A percentile compares a stretch with the other conserved stretches of the same genome.
phyloP scores from a whole-genome alignment of 2,888 invertebrate genomes.

The Lepetodrilus schrolli region DNA sequence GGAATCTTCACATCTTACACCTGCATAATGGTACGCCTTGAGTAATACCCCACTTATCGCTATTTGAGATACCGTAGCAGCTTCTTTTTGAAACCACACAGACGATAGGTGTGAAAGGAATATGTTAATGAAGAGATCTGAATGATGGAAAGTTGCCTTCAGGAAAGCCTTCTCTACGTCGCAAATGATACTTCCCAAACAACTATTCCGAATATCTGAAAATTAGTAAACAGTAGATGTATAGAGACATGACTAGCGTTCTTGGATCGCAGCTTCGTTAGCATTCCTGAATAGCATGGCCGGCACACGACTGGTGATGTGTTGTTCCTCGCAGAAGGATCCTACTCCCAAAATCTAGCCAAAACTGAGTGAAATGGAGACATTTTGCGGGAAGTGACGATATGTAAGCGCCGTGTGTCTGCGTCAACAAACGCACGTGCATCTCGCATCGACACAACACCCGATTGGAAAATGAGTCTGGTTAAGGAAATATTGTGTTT shows the following conservation, averaged over 20 bases:
- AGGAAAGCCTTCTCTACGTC: conserved; percentile 2
- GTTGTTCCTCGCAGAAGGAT: not conserved
- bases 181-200: conserved; percentile 20
- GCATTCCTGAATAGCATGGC: conserved; percentile 27
- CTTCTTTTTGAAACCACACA: not conserved
- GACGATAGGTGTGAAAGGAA: not conserved
- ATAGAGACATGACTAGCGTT: conserved; percentile 10
- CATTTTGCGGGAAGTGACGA: conserved; percentile 24
- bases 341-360: conserved; percentile 7
- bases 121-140: conserved; percentile 13
- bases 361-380: not conserved
- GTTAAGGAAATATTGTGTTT: conserved; percentile 14
- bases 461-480: conserved; percentile 13
- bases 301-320: conserved; percentile 3
- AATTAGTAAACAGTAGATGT: conserved; percentile 35
- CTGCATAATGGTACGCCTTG: not conserved
- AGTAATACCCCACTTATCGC: not conserved
- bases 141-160: conserved; percentile 3
- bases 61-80: not conserved
- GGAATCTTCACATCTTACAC: too few species aligned
- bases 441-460: conserved; percentile 8
- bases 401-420: not conserved
- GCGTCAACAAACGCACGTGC: conserved; percentile 29
- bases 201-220: conserved; percentile 31
- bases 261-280: conserved; percentile 27